These are phyloP conservation scores for Montipora efflorescens DNA, from an alignment of 64 coral and sea anemone species.

Conservation along the genomic window DNA sequence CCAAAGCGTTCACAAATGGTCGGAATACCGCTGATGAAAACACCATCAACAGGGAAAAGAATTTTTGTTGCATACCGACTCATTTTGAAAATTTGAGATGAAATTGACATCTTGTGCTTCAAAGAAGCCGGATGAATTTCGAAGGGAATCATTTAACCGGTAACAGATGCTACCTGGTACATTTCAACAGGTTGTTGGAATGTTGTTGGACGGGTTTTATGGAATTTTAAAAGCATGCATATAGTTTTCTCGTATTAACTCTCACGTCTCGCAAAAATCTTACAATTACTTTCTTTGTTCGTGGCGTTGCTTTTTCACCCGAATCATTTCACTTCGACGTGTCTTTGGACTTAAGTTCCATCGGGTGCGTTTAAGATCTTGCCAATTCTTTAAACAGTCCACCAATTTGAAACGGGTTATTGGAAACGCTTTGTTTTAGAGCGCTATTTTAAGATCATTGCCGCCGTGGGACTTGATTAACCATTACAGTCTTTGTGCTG, in stretches of 20 bases:
- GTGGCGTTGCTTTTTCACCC: slow-evolving; percentile 62
- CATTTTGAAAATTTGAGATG: neutral
- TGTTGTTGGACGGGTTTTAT: slow-evolving; percentile 51
- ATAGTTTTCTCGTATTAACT: slow-evolving; percentile 38
- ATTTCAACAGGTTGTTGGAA: slow-evolving; percentile 68
- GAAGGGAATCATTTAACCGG: slow-evolving; percentile 41
- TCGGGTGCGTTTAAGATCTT: slow-evolving; percentile 14
- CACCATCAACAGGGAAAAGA: neutral
- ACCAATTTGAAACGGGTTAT: slow-evolving; percentile 34
- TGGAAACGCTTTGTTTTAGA: slow-evolving; percentile 16
- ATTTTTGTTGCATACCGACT: no score
- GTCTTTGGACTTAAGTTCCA: slow-evolving; percentile 34
- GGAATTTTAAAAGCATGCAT: slow-evolving; percentile 29
- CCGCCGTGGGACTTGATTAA: slow-evolving; percentile 61
- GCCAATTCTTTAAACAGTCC: slow-evolving; percentile 40
- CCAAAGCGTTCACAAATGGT: neutral
- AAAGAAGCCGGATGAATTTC: neutral
- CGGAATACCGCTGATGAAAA: neutral
- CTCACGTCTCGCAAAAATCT: slow-evolving; percentile 54
- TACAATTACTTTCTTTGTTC: slow-evolving; percentile 80
- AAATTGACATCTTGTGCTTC: neutral
- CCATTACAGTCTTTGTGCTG: slow-evolving; percentile 29
- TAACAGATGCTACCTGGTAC: slow-evolving; percentile 71
- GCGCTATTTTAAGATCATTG: neutral
- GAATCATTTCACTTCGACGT: slow-evolving; percentile 38